Base-by-base conservation (phyloP, 2,113 vertebrate species). In the Zingel zingel region DNA sequence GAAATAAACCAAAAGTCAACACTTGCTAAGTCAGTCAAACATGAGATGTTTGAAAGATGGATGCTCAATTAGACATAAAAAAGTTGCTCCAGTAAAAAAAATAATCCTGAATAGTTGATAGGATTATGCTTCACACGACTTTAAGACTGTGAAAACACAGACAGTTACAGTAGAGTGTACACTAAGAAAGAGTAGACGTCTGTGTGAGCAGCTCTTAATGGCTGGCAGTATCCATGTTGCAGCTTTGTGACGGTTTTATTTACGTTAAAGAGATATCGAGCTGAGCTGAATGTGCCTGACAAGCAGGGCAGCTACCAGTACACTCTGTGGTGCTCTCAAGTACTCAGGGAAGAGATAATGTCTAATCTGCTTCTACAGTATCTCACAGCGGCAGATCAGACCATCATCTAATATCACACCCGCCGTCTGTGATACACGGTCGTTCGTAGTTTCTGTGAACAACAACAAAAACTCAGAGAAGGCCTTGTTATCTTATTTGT, bases 311-410 rank as follows among this genome's bases (percentile, higher is more conserved):
- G 69, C 79, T 74, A 66, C 58, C 48, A 53, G 63, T 45, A 54
- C 57, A 59, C 79, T 87, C 58, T 72, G 78, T 61, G 82, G 36
- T 67, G 63, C 85, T 88, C 50, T 86, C 76, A 81, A 85, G 83
- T 83, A 81, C 91, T 83, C 85, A 75, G 84, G 16, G 30, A 62
- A 54, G 50, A 90, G 87, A 89, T 89, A 67, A 78, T 73, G 83
- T 90, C 82, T 91, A 83, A 88, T 90, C 86, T 89, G 83, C 80
- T 79, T 79, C 80, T 76, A 70, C 64, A 25, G 70, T 45, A 78
- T 85, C 81, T 82, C 70, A 36, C 57, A 25, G 76, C 61, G 63
- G 54, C 64, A 71, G 65, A 84, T 74, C 86, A 62, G 63, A 64
- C 76, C 77, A 56, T 78, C 81, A 58, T 86, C 74, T 87, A 66